Evolutionary conservation across 2,113 vertebrate species (phyloP), one percentile per base, ranked within the genome.

Genomic region (Chascanopsetta lugubris): DNA sequence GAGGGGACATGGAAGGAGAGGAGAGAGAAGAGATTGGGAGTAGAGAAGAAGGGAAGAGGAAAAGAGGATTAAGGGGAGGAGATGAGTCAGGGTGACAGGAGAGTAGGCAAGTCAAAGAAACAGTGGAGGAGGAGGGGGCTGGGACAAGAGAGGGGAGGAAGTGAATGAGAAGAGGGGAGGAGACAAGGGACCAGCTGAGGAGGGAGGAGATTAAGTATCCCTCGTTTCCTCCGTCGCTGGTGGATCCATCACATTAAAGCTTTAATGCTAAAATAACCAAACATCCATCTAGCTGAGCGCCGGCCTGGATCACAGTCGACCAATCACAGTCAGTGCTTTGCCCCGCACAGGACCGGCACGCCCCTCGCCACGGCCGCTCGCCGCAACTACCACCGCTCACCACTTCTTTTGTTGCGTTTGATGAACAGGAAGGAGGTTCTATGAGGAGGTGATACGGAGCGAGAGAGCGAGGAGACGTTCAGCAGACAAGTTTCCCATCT

Each of bases 181-280:
- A 46, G 13, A 43, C 15, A 22, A 57, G 12, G 3, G n/a, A n/a
- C n/a, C n/a, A n/a, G n/a, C n/a, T n/a, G n/a, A n/a, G n/a, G n/a
- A n/a, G n/a, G 0, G 20, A 21, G 24, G 29, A 59, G 21, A 38
- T 17, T 13, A 2, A 59, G 53, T 69, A 54, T 69, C 66, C 69
- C 53, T 64, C 72, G 79, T 55, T 70, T 71, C 69, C 30, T 49
- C 59, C 61, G 59, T 47, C 29, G 25, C 78, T 60, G 66, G 72
- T 77, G 77, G 82, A 89, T 89, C 76, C 86, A 83, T 88, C 85
- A 86, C 78, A 88, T 89, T 84, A 85, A 83, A 85, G 75, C 87
- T 89, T 90, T 90, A 87, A 90, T 85, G 86, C 80, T 78, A 71
- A 61, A 84, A 90, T 87, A 88, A 89, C 87, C 85, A 77, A 69